Evolutionary conservation across 2,888 invertebrate species (phyloP), one percentile per base, ranked within the genome.

Genomic region (Argynnis bischoffii): DNA sequence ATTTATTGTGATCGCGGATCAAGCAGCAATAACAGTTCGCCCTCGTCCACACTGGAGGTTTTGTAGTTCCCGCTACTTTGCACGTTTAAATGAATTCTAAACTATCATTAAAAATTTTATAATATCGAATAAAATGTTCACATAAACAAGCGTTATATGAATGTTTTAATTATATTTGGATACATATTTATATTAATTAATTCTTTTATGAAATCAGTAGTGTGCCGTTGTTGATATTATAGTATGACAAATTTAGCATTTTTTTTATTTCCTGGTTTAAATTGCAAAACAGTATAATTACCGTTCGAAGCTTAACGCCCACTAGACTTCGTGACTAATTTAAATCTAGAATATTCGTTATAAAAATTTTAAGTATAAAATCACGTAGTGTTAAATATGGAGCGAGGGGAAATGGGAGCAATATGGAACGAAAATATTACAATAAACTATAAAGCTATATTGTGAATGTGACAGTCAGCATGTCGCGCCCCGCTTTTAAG

Each of bases 381-480:
- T 63, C 74, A 65, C 57, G 55, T 66, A 71, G 70, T 73, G 73
- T 75, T 63, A 70, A 75, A 66, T 69, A 63, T 55, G 59, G 65
- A 71, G 55, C 63, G 67, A 82, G 81, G 84, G 82, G 78, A 82
- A 85, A 81, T 80, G 78, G 81, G 83, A 82, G 83, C 85, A 88
- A 88, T 88, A 86, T 84, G 82, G 67, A 82, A 83, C 82, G 83
- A 86, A 89, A 90, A 90, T 90, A 91, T 91, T 89, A 89, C 89
- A 90, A 89, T 89, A 89, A 90, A 89, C 82, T 90, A 87, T 87
- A 84, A 85, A 84, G 86, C 85, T 84, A 85, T 90, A 89, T 91
- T 90, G 86, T 91, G 89, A 86, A 86, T 87, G 84, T 90, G 91
- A 90, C 91, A 90, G 89, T 85, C 84, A 88, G 89, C 90, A 89